A percentile compares a stretch with the other conserved stretches of the same genome.
Evolutionary conservation across 2,797 vertebrate species (phyloP).

Genomic region (Emys orbicularis): DNA sequence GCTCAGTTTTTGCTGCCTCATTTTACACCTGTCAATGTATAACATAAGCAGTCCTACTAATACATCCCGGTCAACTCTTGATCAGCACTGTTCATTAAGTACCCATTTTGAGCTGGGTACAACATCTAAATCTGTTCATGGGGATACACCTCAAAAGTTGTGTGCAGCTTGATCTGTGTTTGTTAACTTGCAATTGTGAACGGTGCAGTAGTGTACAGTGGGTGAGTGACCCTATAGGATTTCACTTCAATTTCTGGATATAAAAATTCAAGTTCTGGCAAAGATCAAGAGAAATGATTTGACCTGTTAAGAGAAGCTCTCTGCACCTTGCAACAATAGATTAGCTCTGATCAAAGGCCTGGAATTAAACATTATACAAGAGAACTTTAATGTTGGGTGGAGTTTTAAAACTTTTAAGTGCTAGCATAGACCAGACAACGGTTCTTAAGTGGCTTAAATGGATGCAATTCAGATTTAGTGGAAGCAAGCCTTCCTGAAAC

Average conservation of each 20-base stretch:
- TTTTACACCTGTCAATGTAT: not conserved
- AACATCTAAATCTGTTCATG: not conserved
- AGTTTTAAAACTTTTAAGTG: accelerated
- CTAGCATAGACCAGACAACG: not conserved
- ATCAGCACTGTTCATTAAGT: not conserved
- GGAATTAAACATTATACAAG: accelerated
- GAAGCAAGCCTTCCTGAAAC: not conserved
- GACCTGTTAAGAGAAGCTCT: not conserved
- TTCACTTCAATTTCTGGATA: not conserved
- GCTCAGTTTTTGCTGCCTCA: not conserved
- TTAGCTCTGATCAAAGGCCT: not conserved
- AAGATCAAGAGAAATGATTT: not conserved
- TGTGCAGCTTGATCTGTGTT: not conserved
- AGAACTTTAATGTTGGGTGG: not conserved
- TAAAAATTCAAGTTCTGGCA: not conserved
- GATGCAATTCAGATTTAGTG: not conserved
- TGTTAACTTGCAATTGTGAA: not conserved
- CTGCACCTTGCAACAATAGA: accelerated
- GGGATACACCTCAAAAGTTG: not conserved
- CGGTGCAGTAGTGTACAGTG: not conserved
- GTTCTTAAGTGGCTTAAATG: not conserved
- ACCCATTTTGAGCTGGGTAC: not conserved
- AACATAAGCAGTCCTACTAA: not conserved
- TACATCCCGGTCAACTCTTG: not conserved
- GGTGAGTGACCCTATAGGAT: not conserved